Evolutionary conservation across 2,888 invertebrate species (phyloP), one percentile per base, ranked within the genome.

Genomic region (Ceraclea dissimilis): DNA sequence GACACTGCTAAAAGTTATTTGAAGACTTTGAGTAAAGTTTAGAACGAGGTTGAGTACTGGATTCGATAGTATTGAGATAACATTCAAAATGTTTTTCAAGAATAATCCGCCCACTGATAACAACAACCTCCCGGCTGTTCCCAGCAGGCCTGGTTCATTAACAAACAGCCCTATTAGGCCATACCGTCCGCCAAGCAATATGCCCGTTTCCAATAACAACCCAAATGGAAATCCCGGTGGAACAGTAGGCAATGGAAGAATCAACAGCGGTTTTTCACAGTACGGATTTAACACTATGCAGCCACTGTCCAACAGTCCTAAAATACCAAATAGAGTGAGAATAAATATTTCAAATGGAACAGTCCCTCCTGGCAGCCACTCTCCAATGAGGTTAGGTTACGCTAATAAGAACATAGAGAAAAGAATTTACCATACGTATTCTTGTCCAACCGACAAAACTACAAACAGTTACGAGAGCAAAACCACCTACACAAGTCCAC

Each of bases 41-140:
- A 26, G 26, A 26, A 26, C n/a, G n/a, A n/a, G n/a, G n/a, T 26
- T 26, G 10, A 26, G 10, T 26, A 26, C 10, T 26, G 4, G 5
- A 10, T 26, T 26, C 4, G 13, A 39, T 8, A 39, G 13, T 39
- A n/a, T n/a, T 39, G 13, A n/a, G 13, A 39, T 8, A 39, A 10
- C 18, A 8, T 50, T 34, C 48, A 54, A 17, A 21, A 60, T 60
- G 60, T 60, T 57, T 21, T 55, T 60, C 58, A 52, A 56, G 56
- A 34, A 46, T 18, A 18, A 57, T 21, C 33, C 51, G 26, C 20
- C 51, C 11, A 46, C 44, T 10, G 62, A 65, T 49, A 66, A 65
- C 22, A 66, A 65, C 55, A 66, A 66, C 59, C 48, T 51, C 19
- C 54, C 58, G 20, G 49, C 44, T 16, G 55, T 55, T 16, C 55